Evolutionary conservation across 2,888 invertebrate species (phyloP).

Genomic region (Cosmorhoe ocellata): DNA sequence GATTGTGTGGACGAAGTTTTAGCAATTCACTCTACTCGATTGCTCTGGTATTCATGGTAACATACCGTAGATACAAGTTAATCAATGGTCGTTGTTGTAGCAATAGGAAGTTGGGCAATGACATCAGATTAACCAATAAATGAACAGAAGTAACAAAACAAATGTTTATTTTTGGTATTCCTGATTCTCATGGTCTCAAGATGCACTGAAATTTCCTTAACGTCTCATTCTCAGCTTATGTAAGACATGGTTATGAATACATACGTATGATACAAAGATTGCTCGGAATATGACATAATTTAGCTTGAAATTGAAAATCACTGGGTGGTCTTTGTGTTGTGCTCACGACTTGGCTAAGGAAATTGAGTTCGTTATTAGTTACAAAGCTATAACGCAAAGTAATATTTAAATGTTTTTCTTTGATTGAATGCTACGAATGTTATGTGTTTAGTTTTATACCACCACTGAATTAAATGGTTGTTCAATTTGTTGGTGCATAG

Average conservation of each 20-base stretch:
- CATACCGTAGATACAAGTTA: neutral
- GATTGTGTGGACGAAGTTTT: neutral
- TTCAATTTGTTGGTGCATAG: too few species aligned
- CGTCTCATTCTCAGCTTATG: constrained; percentile 8
- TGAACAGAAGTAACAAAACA: too few species aligned
- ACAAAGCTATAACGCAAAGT: neutral
- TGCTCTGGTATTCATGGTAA: constrained; percentile 9
- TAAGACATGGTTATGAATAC: neutral
- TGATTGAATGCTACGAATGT: neutral
- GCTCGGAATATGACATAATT: neutral
- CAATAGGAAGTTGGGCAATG: neutral
- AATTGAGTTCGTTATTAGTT: constrained; percentile 5
- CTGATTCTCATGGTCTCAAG: neutral
- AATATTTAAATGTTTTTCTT: constrained; percentile 1
- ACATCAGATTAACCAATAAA: neutral
- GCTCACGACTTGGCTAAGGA: neutral
- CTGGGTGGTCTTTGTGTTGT: neutral
- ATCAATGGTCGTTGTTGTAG: neutral
- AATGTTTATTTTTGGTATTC: too few species aligned
- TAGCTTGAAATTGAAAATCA: neutral
- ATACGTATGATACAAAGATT: constrained; percentile 2
- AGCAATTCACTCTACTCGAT: neutral
- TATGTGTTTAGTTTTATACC: neutral
- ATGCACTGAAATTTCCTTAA: neutral
- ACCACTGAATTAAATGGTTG: too few species aligned